Evolutionary conservation across 1,140 invertebrate species (phyloP), one percentile per base, ranked within the genome.

Genomic region (Archegozetes longisetosus): DNA sequence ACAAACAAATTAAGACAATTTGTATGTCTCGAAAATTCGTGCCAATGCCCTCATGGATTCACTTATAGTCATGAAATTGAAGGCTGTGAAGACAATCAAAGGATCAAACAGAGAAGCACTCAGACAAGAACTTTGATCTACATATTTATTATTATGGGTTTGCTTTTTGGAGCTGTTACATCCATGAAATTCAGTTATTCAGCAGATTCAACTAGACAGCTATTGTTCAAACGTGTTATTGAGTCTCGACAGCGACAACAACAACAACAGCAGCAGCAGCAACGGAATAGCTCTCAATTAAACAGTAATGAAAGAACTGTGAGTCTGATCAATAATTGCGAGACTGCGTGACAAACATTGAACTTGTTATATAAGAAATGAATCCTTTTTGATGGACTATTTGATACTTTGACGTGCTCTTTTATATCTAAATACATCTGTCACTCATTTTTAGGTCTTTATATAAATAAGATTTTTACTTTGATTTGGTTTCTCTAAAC

Each of bases 61-160:
- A 49, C 51, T 24, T 58, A 58, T 27, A 58, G 49, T 27, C 50
- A 58, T 25, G 13, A 52, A 9, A 27, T 58, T n/a, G 57, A 58
- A 29, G 57, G 57, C 2, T 58, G 57, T 27, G 57, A 58, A 46
- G 2, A 40, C n/a, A 50, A 50, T 2, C 46, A 49, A 2, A 3
- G 24, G 13, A 58, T 58, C 27, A 12, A 2, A 20, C 46, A 58
- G 40, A 40, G 57, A 13, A 20, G 40, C 17, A 25, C 26, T 46
- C 48, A 58, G 20, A 51, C 49, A 24, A 40, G 57, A 13, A 58
- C 24, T 23, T 32, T 58, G 27, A 53, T 58, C 2, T 6, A 49
- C 13, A 17, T 58, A 50, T 58, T 58, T 58, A 47, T 58, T 22
- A 22, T 20, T 24, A 6, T 22, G n/a, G 46, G 24, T 29, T 12